These are phyloP conservation scores for Anthoscopus minutus DNA, from an alignment of 2,113 vertebrate species.

Conservation along the genomic window DNA sequence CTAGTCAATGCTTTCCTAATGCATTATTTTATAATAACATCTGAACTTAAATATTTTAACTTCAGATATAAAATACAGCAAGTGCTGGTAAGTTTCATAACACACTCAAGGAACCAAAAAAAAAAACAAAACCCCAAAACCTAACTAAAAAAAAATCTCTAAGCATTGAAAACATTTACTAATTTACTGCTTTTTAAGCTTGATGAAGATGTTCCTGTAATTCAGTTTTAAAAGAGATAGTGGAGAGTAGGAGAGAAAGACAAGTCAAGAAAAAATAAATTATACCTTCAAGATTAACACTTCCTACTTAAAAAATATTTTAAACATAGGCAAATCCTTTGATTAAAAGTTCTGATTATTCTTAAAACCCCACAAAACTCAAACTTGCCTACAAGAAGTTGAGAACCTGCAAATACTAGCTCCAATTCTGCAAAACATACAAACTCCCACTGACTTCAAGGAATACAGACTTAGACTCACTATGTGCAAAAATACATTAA, in stretches of 20 bases:
- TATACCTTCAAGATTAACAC: not conserved
- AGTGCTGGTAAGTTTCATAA: not conserved
- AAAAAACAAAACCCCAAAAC: not conserved
- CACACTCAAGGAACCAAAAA: not conserved
- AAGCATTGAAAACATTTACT: not conserved
- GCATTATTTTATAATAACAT: no score
- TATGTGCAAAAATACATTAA: not conserved
- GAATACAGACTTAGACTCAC: not conserved
- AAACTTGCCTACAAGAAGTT: not conserved
- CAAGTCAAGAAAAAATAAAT: not conserved
- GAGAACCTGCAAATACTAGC: not conserved
- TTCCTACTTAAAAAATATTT: conserved; percentile 20
- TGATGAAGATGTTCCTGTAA: not conserved
- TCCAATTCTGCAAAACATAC: not conserved
- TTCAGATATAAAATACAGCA: not conserved
- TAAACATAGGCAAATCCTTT: conserved; percentile 12
- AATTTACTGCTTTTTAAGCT: not conserved
- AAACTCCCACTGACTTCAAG: not conserved
- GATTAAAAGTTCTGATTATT: not conserved
- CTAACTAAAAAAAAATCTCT: not conserved
- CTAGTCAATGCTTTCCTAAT: not conserved
- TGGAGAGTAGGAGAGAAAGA: not conserved
- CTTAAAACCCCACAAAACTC: not conserved
- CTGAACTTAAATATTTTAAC: not conserved
- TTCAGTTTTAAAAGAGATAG: not conserved